phyloP scores from a whole-genome alignment of 2,797 vertebrate genomes.

The Loris lydekkerianus region DNA sequence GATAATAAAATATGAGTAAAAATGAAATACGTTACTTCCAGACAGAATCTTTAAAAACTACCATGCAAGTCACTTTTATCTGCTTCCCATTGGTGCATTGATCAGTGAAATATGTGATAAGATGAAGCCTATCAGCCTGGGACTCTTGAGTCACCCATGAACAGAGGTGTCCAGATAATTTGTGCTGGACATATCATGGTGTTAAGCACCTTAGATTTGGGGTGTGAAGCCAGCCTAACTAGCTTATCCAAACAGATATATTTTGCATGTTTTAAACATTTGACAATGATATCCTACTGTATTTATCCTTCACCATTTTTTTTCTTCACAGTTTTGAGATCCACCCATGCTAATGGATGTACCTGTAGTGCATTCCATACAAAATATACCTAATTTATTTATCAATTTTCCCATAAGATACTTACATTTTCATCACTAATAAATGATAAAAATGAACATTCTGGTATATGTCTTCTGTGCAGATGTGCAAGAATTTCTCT shows the following conservation, averaged over 20 bases:
- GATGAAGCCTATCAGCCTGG: background rate
- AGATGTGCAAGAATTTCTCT: constrained; percentile 39
- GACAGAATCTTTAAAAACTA: constrained; percentile 36
- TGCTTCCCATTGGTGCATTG: background rate
- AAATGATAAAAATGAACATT: constrained; percentile 57
- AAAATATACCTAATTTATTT: background rate
- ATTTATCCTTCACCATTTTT: constrained; percentile 23
- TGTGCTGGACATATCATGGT: background rate
- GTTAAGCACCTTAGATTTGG: constrained; percentile 9
- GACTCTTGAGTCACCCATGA: background rate
- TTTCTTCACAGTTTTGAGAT: background rate
- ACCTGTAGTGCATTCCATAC: constrained; percentile 18
- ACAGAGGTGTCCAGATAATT: constrained; percentile 26
- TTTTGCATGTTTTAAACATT: constrained; percentile 40
- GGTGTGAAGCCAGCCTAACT: background rate
- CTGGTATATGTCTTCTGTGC: background rate
- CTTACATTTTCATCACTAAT: constrained; percentile 45
- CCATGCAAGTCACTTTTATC: background rate
- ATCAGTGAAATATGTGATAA: constrained; percentile 30
- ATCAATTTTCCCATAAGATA: background rate
- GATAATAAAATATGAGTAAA: constrained; percentile 34
- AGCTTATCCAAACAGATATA: constrained; percentile 16
- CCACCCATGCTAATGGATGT: background rate
- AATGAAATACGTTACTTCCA: constrained; percentile 32
- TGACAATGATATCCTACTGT: constrained; percentile 5